These are phyloP conservation scores for Dicyrtomina minuta DNA, from an alignment of 2,888 invertebrate genomes.

Conservation along the genomic window DNA sequence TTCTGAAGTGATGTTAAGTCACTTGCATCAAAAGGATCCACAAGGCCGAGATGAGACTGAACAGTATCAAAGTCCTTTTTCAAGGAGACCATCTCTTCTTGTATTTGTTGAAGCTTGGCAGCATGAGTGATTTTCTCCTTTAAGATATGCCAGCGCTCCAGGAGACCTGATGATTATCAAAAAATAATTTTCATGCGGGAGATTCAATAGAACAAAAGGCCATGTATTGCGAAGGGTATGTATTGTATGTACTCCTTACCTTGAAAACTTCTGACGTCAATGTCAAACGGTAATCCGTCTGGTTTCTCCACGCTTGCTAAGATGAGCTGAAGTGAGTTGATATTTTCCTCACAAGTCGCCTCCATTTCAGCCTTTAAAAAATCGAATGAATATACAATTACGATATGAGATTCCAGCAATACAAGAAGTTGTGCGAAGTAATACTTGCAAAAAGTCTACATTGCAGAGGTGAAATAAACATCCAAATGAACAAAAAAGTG, in stretches of 20 bases:
- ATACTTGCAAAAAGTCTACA: background rate
- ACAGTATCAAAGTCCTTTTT: constrained; percentile 49
- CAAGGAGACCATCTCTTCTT: constrained; percentile 49
- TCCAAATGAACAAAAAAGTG: background rate
- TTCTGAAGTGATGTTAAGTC: constrained; percentile 46
- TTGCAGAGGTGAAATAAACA: background rate
- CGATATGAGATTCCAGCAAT: background rate
- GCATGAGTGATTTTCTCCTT: constrained; percentile 49
- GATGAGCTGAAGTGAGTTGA: constrained; percentile 48
- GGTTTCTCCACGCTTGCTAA: constrained; percentile 45
- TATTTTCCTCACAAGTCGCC: constrained; percentile 52
- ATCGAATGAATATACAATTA: constrained; percentile 8
- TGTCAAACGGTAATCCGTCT: constrained; percentile 44
- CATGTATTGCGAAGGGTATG: background rate
- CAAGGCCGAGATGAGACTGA: constrained; percentile 43
- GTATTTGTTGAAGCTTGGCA: constrained; percentile 48
- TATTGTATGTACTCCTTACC: constrained; percentile 31
- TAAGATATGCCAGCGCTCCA: constrained; percentile 50
- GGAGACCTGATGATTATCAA: constrained; percentile 33
- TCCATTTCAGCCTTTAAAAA: constrained; percentile 52
- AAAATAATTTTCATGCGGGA: constrained; percentile 1
- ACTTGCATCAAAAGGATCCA: constrained; percentile 49
- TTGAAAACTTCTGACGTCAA: constrained; percentile 49
- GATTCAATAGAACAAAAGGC: background rate
- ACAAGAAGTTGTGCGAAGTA: constrained; percentile 2